Evolutionary conservation across 2,797 vertebrate genomes (phyloP).

Genomic region (Onychomys torridus): DNA sequence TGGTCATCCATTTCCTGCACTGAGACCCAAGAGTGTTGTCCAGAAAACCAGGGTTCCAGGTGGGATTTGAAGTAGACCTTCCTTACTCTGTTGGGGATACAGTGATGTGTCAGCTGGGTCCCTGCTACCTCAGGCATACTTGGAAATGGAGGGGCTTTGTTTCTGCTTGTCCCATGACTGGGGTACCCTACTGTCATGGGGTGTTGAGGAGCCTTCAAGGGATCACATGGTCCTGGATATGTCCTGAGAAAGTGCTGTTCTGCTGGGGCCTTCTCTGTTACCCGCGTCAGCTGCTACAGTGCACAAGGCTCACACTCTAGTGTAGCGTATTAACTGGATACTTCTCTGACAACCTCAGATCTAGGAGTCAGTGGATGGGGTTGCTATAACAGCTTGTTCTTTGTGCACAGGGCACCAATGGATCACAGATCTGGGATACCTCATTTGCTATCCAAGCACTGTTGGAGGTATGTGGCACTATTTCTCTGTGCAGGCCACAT

Average conservation of each 20-base stretch:
- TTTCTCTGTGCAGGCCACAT: not conserved
- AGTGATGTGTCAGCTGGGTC: not conserved
- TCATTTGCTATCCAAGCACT: conserved; percentile 95
- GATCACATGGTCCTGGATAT: not conserved
- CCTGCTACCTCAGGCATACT: not conserved
- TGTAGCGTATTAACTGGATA: not conserved
- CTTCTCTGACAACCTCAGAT: not conserved
- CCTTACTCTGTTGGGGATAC: not conserved
- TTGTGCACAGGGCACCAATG: conserved; percentile 94
- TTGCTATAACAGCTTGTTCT: fast-evolving
- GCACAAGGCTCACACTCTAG: not conserved
- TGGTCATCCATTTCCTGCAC: not conserved
- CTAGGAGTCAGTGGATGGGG: not conserved
- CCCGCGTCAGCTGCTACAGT: not conserved
- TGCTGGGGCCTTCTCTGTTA: not conserved
- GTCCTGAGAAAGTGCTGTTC: not conserved
- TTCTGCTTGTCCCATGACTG: not conserved
- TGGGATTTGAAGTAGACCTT: not conserved
- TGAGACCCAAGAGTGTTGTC: not conserved
- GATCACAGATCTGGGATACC: conserved; percentile 98
- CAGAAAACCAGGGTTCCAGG: not conserved
- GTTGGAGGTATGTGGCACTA: conserved; percentile 91
- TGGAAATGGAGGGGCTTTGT: not conserved
- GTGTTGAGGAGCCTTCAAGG: not conserved
- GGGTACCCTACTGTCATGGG: not conserved